Evolutionary conservation across 2,113 vertebrate species (phyloP).

Genomic region (Tupaia tana): DNA sequence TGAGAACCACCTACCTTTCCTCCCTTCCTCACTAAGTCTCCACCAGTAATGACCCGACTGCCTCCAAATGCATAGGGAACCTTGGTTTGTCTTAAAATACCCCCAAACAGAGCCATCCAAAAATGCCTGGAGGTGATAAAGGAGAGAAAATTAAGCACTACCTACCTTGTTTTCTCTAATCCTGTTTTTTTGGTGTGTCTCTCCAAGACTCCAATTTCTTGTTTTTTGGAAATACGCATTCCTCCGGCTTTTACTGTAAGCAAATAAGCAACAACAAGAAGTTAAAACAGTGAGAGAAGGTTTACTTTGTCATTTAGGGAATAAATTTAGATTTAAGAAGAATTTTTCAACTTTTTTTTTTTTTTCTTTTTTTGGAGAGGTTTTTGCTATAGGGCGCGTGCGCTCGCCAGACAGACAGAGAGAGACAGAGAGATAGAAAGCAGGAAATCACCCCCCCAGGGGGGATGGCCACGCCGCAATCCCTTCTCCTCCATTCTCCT

Average conservation of each 20-base stretch:
- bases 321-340: not conserved
- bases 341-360: slow-evolving; percentile 17
- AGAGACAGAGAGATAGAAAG: too few relatives aligned
- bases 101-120: not conserved
- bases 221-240: slow-evolving; percentile 93
- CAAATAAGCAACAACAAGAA: slow-evolving; percentile 55
- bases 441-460: too few relatives aligned
- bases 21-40: not conserved
- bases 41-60: not conserved
- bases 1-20: not conserved
- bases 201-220: slow-evolving; percentile 88
- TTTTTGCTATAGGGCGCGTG: too few relatives aligned
- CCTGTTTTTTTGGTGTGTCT: slow-evolving; percentile 86
- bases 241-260: slow-evolving; percentile 93
- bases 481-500: too few relatives aligned
- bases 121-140: not conserved
- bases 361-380: too few relatives aligned
- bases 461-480: too few relatives aligned
- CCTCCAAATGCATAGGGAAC: not conserved
- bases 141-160: not conserved
- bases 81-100: not conserved
- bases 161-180: slow-evolving; percentile 91
- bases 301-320: slow-evolving; percentile 34
- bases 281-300: not conserved
- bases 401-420: too few relatives aligned